Evolutionary conservation across 2,888 invertebrate genomes (phyloP), one percentile per base, ranked within the genome.

Genomic region (Hipparchia sbordonii): DNA sequence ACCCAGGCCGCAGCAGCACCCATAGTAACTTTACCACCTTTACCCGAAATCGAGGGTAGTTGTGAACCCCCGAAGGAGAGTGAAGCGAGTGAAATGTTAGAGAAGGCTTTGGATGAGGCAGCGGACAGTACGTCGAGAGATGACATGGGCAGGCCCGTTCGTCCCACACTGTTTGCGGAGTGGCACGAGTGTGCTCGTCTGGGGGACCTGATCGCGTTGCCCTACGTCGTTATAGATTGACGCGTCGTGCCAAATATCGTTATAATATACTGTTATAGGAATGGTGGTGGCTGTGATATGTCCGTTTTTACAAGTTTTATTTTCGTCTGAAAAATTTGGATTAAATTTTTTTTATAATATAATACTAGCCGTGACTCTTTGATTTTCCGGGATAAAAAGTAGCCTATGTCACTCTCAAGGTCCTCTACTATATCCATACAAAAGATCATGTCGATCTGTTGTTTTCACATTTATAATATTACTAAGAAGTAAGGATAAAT

Each of bases 201-300:
- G 85, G 97, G 96, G 85, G 96, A 97, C 86, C 95, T 99, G 88
- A 95, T 97, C 91, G 97, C 99, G 95, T 95, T 99, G 96, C 99
- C 99, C 94, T 99, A 99, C 94, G 98, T 98, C 94, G 97, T 98
- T 91, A 97, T 98, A 94, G 98, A 98, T 96, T 98, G 95, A 95
- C 85, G 82, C 78, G 76, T 77, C 76, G 65, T 65, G 65, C 65
- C 65, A 65, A 65, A 65, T 52, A 56, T 56, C 39, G 54, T 46
- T 67, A 33, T 48, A 48, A 48, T 67, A 46, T 57, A 59, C 67
- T 23, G 59, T n/a, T n/a, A 8, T 13, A 46, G 6, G 9, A 46
- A 13, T 13, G 9, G 13, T 62, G 23, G 65, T 65, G 65, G 33
- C 65, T 65, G 65, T 65, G 65, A 65, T 13, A 57, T 57, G 23